Evolutionary conservation across 2,797 vertebrate species (phyloP).

Genomic region (Micropoecilia bifurca): DNA sequence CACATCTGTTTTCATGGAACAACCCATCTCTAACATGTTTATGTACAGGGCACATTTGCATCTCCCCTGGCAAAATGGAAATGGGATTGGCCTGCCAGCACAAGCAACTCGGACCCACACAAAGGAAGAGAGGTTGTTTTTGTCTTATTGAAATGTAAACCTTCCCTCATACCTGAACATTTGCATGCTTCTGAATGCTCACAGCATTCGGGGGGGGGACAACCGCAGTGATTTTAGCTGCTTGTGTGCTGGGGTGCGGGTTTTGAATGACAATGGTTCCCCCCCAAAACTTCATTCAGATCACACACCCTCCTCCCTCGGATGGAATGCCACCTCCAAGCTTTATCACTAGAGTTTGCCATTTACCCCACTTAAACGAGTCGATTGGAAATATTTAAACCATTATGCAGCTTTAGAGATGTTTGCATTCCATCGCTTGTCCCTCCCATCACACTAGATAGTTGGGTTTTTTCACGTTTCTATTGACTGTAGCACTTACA

Average conservation of each 20-base stretch:
- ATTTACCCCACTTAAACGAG: conserved; percentile 20
- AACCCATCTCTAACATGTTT: conserved; percentile 54
- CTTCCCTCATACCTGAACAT: conserved; percentile 57
- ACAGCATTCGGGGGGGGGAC: conserved; percentile 44
- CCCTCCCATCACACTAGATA: conserved; percentile 21
- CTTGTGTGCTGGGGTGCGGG: conserved; percentile 21
- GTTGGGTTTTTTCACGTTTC: conserved; percentile 33
- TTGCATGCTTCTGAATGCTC: conserved; percentile 78
- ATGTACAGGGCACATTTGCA: conserved; percentile 55
- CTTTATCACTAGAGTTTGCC: conserved; percentile 42
- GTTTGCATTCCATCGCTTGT: conserved; percentile 56
- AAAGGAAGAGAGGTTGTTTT: conserved; percentile 72
- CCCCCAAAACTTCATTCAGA: neutral
- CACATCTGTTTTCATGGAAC: conserved; percentile 14
- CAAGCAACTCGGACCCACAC: conserved; percentile 51
- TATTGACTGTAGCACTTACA: conserved; percentile 20
- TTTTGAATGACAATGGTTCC: conserved; percentile 75
- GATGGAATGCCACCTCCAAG: conserved; percentile 55
- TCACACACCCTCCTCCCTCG: conserved; percentile 29
- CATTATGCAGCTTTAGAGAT: conserved; percentile 35
- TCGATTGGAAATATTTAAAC: conserved; percentile 43
- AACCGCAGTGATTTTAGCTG: conserved; percentile 6
- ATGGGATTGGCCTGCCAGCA: conserved; percentile 41
- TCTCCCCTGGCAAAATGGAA: conserved; percentile 62
- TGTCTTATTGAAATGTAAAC: conserved; percentile 82